Base-by-base conservation (phyloP, 1,140 invertebrate genomes). In the Maconellicoccus hirsutus region DNA sequence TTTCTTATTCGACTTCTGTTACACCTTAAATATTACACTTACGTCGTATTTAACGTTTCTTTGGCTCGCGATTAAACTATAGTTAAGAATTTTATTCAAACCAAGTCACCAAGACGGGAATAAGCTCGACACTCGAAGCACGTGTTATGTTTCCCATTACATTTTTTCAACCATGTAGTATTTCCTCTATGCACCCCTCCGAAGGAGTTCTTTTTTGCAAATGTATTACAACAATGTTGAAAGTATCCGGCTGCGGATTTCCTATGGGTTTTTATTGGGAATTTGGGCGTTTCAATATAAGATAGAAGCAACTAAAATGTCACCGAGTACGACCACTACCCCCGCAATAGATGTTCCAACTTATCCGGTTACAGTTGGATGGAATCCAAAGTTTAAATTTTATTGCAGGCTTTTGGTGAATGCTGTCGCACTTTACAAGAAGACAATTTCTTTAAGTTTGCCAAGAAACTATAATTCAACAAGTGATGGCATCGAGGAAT, bases 301-400 rank as follows among this genome's bases (percentile, higher is more conserved):
- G 42, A 52, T 52, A 52, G 42, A 52, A 52, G 42, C 42, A 52
- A 33, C n/a, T 14, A 16, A 52, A 52, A 52, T 52, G 42, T 52
- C 42, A 52, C 42, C 42, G n/a, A 52, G n/a, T 52, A 52, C 42
- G n/a, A 52, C 42, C 42, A 52, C 10, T 16, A 52, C 12, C 42
- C 42, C 12, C 12, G 42, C 42, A 19, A 52, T 52, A 52, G 42
- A 52, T 52, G 42, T 52, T 52, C 42, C 42, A 52, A 52, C 42
- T 52, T 52, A 52, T 52, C 42, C 42, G 42, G 42, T 52, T 52
- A 52, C 42, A 52, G 12, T 52, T 52, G 42, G 42, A 52, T 52
- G 42, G 42, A 52, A 52, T 52, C 42, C 42, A 52, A 52, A 52
- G 42, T 52, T 52, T 52, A 52, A 52, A 52, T 52, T 52, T 52